Conservation (phyloP, 2,113 vertebrate species). For the Ancistrus triradiatus region DNA sequence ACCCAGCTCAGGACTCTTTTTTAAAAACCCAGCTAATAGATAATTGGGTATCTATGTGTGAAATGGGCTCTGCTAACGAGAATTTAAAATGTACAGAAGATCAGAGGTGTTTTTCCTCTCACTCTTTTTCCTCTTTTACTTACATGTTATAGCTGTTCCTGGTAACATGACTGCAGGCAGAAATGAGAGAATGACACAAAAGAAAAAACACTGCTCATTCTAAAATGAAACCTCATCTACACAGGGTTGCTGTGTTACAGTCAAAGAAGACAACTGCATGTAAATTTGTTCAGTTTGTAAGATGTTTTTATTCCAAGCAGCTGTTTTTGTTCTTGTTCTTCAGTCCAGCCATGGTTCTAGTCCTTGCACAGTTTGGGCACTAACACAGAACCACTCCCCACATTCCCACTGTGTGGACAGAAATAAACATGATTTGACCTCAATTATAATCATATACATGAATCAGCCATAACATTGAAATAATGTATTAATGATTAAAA, state of each 20-base stretch:
- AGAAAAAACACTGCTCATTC: conserved; percentile 36
- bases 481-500: no score
- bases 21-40: conserved; percentile 60
- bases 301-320: background rate
- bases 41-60: conserved; percentile 62
- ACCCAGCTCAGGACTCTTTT: conserved; percentile 52
- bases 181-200: conserved; percentile 37
- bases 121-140: conserved; percentile 41
- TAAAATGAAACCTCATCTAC: conserved; percentile 36
- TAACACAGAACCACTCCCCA: no score
- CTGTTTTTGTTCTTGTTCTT: no score
- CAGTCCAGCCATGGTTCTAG: no score
- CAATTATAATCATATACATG: no score
- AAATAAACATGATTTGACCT: no score
- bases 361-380: no score
- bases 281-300: background rate
- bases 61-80: conserved; percentile 54
- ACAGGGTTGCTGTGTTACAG: conserved; percentile 6
- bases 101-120: conserved; percentile 20
- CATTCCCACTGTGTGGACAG: no score
- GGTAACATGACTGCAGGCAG: conserved; percentile 46
- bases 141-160: conserved; percentile 49
- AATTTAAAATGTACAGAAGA: conserved; percentile 55
- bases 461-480: no score
- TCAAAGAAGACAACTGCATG: conserved; percentile 8